Percentiles rank a stretch among this genome's conserved stretches.
Evolutionary conservation across 1,140 invertebrate species (phyloP).

Genomic region (Gryon sp.): DNA sequence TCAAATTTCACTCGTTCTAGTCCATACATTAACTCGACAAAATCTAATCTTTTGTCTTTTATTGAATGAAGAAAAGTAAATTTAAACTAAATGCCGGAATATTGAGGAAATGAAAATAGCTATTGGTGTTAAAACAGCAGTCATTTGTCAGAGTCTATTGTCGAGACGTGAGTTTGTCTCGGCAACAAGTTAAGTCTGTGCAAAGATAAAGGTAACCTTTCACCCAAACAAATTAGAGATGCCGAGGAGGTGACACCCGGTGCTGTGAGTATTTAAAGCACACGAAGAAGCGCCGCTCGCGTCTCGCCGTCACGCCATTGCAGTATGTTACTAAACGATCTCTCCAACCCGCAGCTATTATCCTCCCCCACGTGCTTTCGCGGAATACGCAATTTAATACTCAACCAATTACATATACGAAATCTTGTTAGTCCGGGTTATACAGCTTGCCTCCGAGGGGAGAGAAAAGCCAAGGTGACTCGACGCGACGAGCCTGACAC

Average conservation of each 20-base stretch:
- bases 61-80: no score
- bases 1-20: no score
- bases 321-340: constrained; percentile 80
- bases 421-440: constrained; percentile 80
- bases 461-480: constrained; percentile 54
- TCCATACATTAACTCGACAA: no score
- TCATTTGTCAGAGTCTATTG: background rate
- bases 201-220: constrained; percentile 29
- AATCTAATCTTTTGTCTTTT: no score
- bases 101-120: no score
- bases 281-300: constrained; percentile 66
- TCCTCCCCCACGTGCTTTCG: constrained; percentile 65
- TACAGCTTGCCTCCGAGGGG: constrained; percentile 69
- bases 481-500: constrained; percentile 67
- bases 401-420: constrained; percentile 80
- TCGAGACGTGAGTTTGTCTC: background rate
- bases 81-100: no score
- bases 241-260: constrained; percentile 23
- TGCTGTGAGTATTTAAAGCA: constrained; percentile 30
- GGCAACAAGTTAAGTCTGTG: background rate
- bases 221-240: constrained; percentile 42
- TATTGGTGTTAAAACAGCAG: no score
- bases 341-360: constrained; percentile 76
- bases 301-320: constrained; percentile 71
- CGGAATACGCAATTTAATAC: constrained; percentile 80